Conservation (phyloP, 1,140 invertebrate genomes). For the Bombus terrestris region DNA sequence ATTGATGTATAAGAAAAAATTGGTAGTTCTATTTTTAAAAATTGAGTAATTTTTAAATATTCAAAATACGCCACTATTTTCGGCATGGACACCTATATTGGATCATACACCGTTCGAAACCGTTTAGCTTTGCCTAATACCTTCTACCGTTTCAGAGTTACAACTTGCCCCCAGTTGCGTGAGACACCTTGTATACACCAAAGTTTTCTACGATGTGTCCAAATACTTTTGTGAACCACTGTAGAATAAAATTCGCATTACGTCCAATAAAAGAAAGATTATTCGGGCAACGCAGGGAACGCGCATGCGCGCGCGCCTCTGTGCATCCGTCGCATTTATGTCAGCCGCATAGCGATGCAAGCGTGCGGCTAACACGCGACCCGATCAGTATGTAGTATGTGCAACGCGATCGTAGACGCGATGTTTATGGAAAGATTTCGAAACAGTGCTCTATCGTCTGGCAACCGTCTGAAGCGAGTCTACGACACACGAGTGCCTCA, state of each 20-base stretch:
- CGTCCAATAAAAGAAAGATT: not conserved
- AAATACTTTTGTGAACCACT: no score
- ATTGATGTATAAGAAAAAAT: no score
- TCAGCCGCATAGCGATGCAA: not conserved
- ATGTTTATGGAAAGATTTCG: conserved; percentile 45
- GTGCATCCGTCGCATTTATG: not conserved
- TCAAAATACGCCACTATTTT: no score
- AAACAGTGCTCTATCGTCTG: conserved; percentile 43
- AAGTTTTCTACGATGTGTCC: no score
- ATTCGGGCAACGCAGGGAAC: not conserved
- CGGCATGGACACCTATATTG: no score
- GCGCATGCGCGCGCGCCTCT: not conserved
- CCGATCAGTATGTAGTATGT: conserved; percentile 16
- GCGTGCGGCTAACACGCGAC: not conserved
- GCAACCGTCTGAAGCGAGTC: conserved; percentile 52
- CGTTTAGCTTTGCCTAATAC: no score
- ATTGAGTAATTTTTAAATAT: no score
- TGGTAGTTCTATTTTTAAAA: no score
- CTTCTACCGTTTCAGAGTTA: no score
- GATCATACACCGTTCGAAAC: no score
- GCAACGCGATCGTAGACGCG: not conserved
- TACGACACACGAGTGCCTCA: not conserved
- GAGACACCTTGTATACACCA: no score
- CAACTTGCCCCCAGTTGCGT: no score
- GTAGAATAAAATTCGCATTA: not conserved